Conservation (phyloP, 2,888 invertebrate genomes). For the Drosophila quinaria region DNA sequence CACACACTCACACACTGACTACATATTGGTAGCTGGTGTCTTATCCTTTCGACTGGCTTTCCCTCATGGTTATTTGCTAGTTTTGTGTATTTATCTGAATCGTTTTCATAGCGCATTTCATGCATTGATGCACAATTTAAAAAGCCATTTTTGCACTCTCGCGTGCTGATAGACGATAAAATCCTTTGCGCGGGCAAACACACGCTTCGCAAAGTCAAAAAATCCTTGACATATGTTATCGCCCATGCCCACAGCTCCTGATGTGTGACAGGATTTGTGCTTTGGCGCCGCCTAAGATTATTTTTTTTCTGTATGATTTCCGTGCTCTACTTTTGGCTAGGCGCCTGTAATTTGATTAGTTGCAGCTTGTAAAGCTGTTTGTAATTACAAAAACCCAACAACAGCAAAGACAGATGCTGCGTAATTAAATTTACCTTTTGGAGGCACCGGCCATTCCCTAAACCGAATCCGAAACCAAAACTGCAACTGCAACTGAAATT, state of each 20-base stretch:
- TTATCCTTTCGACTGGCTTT: conserved; percentile 39
- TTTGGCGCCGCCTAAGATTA: conserved; percentile 15
- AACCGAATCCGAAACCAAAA: conserved; percentile 27
- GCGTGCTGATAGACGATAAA: conserved; percentile 53
- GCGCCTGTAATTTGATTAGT: conserved; percentile 57
- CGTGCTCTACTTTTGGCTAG: background rate
- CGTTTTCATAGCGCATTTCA: conserved; percentile 72
- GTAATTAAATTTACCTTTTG: conserved; percentile 56
- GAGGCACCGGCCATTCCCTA: conserved; percentile 14
- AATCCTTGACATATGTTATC: conserved; percentile 60
- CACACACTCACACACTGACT: background rate
- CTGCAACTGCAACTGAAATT: conserved; percentile 43
- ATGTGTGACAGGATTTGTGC: conserved; percentile 26
- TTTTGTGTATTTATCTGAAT: conserved; percentile 66
- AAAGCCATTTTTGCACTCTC: conserved; percentile 59
- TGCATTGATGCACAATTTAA: conserved; percentile 76
- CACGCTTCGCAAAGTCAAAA: conserved; percentile 24
- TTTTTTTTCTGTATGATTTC: conserved; percentile 5
- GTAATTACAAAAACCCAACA: conserved; percentile 50
- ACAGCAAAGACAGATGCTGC: conserved; percentile 23
- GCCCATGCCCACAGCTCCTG: conserved; percentile 14
- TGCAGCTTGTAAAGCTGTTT: conserved; percentile 42
- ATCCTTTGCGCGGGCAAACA: conserved; percentile 24
- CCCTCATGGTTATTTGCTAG: conserved; percentile 62
- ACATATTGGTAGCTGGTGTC: background rate